A percentile compares a stretch with the other conserved stretches of the same genome.
Conservation (phyloP, 2,888 invertebrate genomes). For the Hirtodrosophila duncani region DNA sequence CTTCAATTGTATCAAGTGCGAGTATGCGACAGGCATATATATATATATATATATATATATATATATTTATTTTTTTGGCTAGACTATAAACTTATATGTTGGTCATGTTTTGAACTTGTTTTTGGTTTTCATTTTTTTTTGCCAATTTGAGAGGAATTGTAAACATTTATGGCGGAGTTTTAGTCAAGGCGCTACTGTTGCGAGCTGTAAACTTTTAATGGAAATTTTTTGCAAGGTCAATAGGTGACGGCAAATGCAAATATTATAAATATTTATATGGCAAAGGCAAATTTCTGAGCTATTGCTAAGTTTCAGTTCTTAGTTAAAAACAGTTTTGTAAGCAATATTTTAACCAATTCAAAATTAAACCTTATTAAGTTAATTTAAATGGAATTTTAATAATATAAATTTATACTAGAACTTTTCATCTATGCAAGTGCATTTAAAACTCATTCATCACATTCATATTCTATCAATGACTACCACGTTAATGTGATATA, state of each 20-base stretch:
- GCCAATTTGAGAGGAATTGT: conserved; percentile 30
- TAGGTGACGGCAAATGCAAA: conserved; percentile 29
- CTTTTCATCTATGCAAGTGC: no score
- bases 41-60: neutral
- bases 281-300: conserved; percentile 6
- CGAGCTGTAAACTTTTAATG: conserved; percentile 12
- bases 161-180: neutral
- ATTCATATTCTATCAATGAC: no score
- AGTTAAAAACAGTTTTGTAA: no score
- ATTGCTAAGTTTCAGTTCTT: no score
- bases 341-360: no score
- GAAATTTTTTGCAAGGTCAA: conserved; percentile 21
- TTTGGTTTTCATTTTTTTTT: conserved; percentile 17
- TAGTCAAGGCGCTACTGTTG: no score
- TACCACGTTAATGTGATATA: no score
- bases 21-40: neutral
- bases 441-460: no score
- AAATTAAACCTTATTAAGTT: no score
- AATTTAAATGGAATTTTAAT: no score
- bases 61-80: conserved; percentile 12
- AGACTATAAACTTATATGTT: conserved; percentile 48
- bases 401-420: no score
- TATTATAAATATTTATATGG: conserved; percentile 5
- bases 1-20: conserved; percentile 58
- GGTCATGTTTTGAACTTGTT: conserved; percentile 40